Conservation (phyloP, 2,888 invertebrate species). For the Ashinkailepas kermadecensis region DNA sequence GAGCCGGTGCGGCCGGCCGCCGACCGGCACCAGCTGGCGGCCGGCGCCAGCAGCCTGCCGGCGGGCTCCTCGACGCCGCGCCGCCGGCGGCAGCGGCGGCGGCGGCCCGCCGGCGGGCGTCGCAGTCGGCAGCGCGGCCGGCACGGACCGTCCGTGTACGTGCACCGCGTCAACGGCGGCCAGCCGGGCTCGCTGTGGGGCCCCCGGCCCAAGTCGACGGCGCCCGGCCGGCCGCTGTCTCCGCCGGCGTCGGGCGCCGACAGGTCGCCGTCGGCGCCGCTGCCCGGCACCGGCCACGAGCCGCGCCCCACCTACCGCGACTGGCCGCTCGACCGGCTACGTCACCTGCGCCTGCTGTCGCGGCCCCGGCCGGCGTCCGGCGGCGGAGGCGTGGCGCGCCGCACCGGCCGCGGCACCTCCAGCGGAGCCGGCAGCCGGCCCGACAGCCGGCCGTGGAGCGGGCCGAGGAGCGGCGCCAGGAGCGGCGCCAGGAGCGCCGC, state of each 20-base stretch:
- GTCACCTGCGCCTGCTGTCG: background rate
- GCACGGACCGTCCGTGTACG: background rate
- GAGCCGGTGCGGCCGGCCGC: background rate
- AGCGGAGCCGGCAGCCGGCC: too few species aligned
- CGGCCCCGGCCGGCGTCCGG: background rate
- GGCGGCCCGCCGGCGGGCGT: too few species aligned
- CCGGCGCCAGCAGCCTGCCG: background rate
- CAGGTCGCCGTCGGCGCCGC: background rate
- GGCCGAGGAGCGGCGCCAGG: too few species aligned
- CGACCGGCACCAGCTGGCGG: background rate
- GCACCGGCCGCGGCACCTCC: too few species aligned
- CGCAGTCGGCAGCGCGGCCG: too few species aligned
- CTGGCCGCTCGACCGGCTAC: background rate
- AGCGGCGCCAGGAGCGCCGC: too few species aligned
- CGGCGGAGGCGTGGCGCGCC: background rate
- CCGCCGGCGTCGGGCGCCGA: background rate
- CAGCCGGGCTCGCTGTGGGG: background rate
- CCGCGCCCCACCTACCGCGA: conserved; percentile 2
- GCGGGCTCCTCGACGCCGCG: background rate
- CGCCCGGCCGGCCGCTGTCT: background rate
- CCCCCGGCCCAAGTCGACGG: background rate
- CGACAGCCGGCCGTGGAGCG: too few species aligned
- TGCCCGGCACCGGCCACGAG: background rate
- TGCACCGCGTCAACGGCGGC: conserved; percentile 1
- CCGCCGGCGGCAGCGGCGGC: too few species aligned